Conservation (phyloP, 2,888 invertebrate genomes). For the Colostygia pectinataria region DNA sequence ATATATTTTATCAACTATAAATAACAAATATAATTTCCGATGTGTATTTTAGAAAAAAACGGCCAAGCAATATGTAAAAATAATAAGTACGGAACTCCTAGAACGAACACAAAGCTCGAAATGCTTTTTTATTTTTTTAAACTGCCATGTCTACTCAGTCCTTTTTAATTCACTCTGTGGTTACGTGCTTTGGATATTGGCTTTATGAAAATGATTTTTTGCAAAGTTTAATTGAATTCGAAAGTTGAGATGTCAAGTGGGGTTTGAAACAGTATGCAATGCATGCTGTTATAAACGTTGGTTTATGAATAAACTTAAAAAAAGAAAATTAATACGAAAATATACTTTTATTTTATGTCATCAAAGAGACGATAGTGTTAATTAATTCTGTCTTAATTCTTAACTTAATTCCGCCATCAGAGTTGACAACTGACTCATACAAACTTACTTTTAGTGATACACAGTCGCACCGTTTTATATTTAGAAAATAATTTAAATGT, state of each 20-base stretch:
- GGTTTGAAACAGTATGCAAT: neutral
- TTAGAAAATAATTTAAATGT: too few species aligned
- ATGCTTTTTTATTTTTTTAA: conserved; percentile 2
- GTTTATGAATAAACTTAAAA: neutral
- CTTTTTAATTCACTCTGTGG: conserved; percentile 24
- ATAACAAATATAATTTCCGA: too few species aligned
- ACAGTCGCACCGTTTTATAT: too few species aligned
- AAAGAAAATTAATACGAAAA: neutral
- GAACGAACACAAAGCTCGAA: neutral
- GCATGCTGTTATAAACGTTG: neutral
- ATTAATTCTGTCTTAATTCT: too few species aligned
- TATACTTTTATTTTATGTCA: too few species aligned
- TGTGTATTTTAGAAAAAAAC: too few species aligned
- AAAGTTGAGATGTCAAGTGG: neutral
- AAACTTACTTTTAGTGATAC: too few species aligned
- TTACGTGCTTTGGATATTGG: conserved; percentile 18
- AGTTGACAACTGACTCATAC: too few species aligned
- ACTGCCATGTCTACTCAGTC: conserved; percentile 14
- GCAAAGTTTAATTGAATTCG: conserved; percentile 18
- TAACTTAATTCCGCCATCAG: too few species aligned
- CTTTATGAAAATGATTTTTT: conserved; percentile 15
- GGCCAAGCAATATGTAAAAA: neutral
- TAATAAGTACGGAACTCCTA: neutral
- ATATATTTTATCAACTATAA: too few species aligned
- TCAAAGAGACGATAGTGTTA: too few species aligned